Evolutionary conservation across 2,888 invertebrate genomes (phyloP), one percentile per base, ranked within the genome.

Genomic region (Tipula lateralis): DNA sequence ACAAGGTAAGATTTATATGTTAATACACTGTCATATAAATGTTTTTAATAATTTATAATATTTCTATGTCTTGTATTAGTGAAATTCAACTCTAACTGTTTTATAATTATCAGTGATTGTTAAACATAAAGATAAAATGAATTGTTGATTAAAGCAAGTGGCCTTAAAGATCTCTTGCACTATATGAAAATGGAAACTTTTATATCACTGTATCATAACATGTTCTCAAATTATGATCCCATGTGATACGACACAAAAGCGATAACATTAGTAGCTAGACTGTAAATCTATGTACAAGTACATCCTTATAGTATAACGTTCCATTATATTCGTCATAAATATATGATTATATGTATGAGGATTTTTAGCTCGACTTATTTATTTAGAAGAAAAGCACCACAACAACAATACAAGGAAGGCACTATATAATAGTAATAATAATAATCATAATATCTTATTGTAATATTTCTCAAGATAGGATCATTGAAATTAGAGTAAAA

Each of bases 401-500:
- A 66, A 12, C 66, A 66, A 66, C 66, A 66, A 66, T 12, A 24
- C 24, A 66, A 66, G 24, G n/a, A 50, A 66, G 9, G 66, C 24
- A 66, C 66, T 66, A 66, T 66, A 66, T 7, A 66, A 66, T 66
- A 19, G 24, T 66, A 66, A 66, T 66, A 66, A 66, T 66, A 66
- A 66, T 66, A 50, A 50, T 50, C 44, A 50, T 50, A 66, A 66
- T 66, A 66, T 66, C 19, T 19, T 66, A 66, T 66, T 66, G 66
- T 66, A 66, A 66, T 66, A 66, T 66, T 66, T 66, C 24, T 24
- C 66, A 24, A 66, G 66, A 66, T 66, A 66, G 12, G 66, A 66
- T 66, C 66, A 24, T 66, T 66, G 66, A 66, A 66, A 66, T 66
- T 66, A 66, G 66, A 66, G 66, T 66, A 66, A 19, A 66, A 66